A percentile compares a stretch with the other conserved stretches of the same genome.
These are phyloP conservation scores for Bryconaethiops microstoma DNA, from an alignment of 2,797 vertebrate genomes.

Conservation along the genomic window DNA sequence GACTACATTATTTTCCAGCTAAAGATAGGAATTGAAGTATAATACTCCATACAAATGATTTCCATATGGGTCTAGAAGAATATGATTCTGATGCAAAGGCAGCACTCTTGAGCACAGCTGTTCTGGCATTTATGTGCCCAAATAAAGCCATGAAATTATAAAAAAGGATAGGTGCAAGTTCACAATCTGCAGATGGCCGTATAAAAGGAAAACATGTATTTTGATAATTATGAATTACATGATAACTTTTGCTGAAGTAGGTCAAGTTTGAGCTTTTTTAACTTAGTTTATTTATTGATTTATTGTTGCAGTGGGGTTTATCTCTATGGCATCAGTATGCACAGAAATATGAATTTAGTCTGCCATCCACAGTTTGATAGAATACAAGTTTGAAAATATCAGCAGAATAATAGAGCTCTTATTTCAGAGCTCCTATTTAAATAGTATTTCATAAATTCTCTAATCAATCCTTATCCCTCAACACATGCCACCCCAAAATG, in stretches of 20 bases:
- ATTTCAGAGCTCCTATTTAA: neutral
- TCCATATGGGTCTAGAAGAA: neutral
- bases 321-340: too few relatives aligned
- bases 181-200: neutral
- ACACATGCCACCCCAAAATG: neutral
- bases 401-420: neutral
- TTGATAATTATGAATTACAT: neutral
- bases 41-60: conserved; percentile 31
- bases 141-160: neutral
- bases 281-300: too few relatives aligned
- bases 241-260: neutral
- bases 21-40: conserved; percentile 25
- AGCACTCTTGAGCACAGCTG: neutral
- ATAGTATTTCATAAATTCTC: neutral
- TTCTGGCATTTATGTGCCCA: neutral
- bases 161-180: neutral
- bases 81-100: conserved; percentile 9
- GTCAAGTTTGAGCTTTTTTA: neutral
- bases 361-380: neutral
- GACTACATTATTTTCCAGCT: conserved; percentile 48
- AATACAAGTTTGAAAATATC: neutral
- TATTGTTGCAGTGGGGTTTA: too few relatives aligned
- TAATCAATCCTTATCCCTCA: neutral
- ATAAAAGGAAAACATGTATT: neutral
- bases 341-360: too few relatives aligned